Percentiles rank a stretch among this genome's conserved stretches.
phyloP scores from a whole-genome alignment of 2,113 vertebrate species.

The Percina caprodes region DNA sequence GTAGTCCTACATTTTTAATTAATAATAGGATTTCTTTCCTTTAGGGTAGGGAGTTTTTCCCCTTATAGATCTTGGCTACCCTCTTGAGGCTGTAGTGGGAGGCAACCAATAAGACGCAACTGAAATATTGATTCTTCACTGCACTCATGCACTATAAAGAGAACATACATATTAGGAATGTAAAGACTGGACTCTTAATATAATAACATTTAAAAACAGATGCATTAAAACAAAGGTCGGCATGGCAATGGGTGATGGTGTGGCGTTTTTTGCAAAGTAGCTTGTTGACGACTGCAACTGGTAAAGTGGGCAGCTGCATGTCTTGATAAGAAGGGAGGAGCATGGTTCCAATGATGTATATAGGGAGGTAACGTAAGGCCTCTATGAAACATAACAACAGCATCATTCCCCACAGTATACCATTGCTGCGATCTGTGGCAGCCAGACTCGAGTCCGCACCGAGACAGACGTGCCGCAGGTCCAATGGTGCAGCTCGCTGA shows the following conservation, averaged over 20 bases:
- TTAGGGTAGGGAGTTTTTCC: neutral
- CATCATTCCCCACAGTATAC: slow-evolving; percentile 53
- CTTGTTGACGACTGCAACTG: neutral
- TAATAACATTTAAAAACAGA: neutral
- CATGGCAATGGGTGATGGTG: neutral
- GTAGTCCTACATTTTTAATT: slow-evolving; percentile 1
- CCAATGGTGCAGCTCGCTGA: slow-evolving; percentile 65
- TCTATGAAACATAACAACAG: slow-evolving; percentile 64
- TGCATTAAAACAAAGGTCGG: neutral
- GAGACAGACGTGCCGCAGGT: neutral
- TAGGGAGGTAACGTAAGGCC: slow-evolving; percentile 5
- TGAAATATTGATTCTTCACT: slow-evolving; percentile 44
- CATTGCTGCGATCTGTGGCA: slow-evolving; percentile 43
- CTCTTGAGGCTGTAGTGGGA: slow-evolving; percentile 21
- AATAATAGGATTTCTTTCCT: slow-evolving; percentile 9
- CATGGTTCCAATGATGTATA: slow-evolving; percentile 13
- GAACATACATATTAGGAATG: neutral
- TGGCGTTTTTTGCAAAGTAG: neutral
- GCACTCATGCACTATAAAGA: neutral
- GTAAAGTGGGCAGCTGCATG: neutral
- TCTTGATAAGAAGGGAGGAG: neutral
- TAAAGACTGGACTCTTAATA: neutral
- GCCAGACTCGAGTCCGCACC: neutral
- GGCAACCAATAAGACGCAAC: slow-evolving; percentile 3
- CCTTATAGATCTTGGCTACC: slow-evolving; percentile 17